Conservation (phyloP, 2,797 vertebrate genomes). For the Poecile montanus region DNA sequence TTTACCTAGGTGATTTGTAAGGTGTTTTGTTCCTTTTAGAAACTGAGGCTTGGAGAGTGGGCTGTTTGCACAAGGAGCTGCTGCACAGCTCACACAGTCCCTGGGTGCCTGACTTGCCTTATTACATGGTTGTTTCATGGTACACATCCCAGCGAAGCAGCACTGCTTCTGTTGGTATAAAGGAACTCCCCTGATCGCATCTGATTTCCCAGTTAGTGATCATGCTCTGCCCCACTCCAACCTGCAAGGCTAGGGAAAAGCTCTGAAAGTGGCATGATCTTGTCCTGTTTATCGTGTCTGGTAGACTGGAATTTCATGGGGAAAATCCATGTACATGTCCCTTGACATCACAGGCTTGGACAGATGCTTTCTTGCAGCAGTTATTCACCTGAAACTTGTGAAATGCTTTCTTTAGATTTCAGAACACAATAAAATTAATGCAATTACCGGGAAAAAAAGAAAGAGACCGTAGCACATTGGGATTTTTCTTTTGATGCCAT, state of each 20-base stretch:
- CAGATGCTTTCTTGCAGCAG: not conserved
- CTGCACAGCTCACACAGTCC: not conserved
- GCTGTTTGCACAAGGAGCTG: not conserved
- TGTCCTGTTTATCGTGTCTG: not conserved
- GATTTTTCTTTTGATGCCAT: not conserved
- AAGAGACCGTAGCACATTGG: not conserved
- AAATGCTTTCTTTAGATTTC: conserved; percentile 1
- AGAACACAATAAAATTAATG: not conserved
- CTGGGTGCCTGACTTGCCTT: not conserved
- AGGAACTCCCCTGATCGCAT: not conserved
- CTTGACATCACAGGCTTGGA: not conserved
- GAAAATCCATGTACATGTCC: not conserved
- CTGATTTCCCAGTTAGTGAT: not conserved
- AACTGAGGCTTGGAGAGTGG: not conserved
- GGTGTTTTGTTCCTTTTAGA: not conserved
- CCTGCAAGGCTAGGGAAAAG: not conserved
- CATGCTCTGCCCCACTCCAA: not conserved
- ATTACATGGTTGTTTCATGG: not conserved
- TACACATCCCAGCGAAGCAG: not conserved
- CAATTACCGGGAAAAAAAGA: not conserved
- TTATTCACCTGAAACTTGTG: not conserved
- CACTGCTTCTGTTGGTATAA: not conserved
- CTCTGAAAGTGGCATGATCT: not conserved
- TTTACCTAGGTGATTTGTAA: not conserved
- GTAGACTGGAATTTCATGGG: not conserved